Base-by-base conservation (phyloP, 2,888 invertebrate species). In the Acrobasis suavella region DNA sequence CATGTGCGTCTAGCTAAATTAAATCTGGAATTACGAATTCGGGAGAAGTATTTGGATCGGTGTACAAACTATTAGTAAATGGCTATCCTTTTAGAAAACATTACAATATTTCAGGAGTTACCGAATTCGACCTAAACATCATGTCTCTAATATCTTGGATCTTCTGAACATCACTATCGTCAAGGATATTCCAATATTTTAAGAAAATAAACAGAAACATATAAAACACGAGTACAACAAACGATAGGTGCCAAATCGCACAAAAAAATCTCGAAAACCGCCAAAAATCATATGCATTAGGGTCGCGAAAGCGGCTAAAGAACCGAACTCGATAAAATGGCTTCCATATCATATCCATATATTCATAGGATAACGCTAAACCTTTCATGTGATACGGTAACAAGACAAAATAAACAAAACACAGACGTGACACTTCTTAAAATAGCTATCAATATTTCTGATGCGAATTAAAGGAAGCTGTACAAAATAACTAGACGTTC, bases 301-400 rank as follows among this genome's bases (percentile, higher is more conserved):
- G 37, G 42, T 42, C 49, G 17, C 61, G 42, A 39, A 22, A 52
- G 52, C 15, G 61, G 50, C 61, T 38, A 46, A 59, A 62, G 42
- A 12, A 52, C 54, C 54, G 51, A 37, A 59, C 37, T 14, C 50
- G 56, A 64, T 65, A 42, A 65, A 63, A 63, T 56, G 65, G 65
- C 64, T 65, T 64, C 51, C 42, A 42, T 42, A 42, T 42, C 42
- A 42, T 66, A 66, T 64, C 60, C 62, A 65, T 65, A 61, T 64
- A 66, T 66, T 64, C 65, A 68, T 64, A 62, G 58, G 66, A 65
- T 63, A 63, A 64, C 65, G 32, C 42, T 49, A 60, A 63, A 65
- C 58, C 58, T 63, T 62, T 58, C 62, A 39, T 55, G 52, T 56
- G 61, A 49, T 64, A 64, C 61, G 60, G 66, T 66, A 62, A 65